A percentile compares a stretch with the other conserved stretches of the same genome.
These are phyloP conservation scores for Agonopterix alstromeriana DNA, from an alignment of 2,888 invertebrate genomes.

Conservation along the genomic window DNA sequence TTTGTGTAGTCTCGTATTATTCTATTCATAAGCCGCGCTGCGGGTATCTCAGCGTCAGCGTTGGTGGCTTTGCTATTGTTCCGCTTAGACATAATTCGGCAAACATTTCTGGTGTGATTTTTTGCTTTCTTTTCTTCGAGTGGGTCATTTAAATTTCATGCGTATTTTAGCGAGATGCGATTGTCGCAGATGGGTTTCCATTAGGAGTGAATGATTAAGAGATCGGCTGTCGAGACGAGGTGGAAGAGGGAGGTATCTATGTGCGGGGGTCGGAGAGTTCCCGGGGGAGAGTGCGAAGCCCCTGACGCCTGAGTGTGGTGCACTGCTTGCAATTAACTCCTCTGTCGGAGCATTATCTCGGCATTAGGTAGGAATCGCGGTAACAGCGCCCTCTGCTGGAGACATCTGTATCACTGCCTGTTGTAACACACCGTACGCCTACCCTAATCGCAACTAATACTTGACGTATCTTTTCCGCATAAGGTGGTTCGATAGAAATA, in stretches of 20 bases:
- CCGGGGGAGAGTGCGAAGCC: slow-evolving; percentile 40
- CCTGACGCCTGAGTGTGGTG: slow-evolving; percentile 52
- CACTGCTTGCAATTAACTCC: slow-evolving; percentile 71
- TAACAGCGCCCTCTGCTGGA: slow-evolving; percentile 9
- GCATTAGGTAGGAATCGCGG: slow-evolving; percentile 39
- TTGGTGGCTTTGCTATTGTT: slow-evolving; percentile 70
- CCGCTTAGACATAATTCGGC: slow-evolving; percentile 50
- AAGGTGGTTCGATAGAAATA: too few species aligned
- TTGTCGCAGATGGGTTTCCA: slow-evolving; percentile 57
- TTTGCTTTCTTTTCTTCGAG: slow-evolving; percentile 40
- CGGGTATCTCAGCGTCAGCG: slow-evolving; percentile 59
- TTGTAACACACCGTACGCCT: slow-evolving; percentile 1
- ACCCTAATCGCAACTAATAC: not conserved
- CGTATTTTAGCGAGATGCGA: slow-evolving; percentile 45
- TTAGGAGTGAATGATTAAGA: slow-evolving; percentile 71
- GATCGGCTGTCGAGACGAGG: slow-evolving; percentile 26
- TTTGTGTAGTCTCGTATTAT: slow-evolving; percentile 63
- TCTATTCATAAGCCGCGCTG: slow-evolving; percentile 67
- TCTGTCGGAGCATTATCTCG: slow-evolving; percentile 60
- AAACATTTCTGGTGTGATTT: slow-evolving; percentile 54
- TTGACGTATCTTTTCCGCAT: too few species aligned
- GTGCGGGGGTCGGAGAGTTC: slow-evolving; percentile 21
- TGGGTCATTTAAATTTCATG: slow-evolving; percentile 70
- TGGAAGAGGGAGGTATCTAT: slow-evolving; percentile 20
- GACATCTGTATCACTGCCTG: slow-evolving; percentile 22